These are phyloP conservation scores for Pseudorhombus dupliciocellatus DNA, from an alignment of 2,113 vertebrate species.

Conservation along the genomic window DNA sequence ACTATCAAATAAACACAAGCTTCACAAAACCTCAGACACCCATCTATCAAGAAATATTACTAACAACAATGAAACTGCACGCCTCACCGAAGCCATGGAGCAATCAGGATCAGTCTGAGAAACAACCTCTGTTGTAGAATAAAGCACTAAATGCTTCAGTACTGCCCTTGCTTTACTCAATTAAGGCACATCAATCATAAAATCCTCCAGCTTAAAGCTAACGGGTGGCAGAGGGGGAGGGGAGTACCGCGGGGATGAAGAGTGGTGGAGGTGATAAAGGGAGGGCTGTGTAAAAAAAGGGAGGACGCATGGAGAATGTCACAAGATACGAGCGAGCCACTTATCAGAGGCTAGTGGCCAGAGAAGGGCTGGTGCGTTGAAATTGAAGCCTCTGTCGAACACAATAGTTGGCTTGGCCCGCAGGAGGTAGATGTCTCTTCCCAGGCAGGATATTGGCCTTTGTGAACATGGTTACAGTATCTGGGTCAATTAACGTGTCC, in stretches of 20 bases:
- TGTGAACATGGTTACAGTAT: slow-evolving; percentile 74
- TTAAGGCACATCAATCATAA: slow-evolving; percentile 74
- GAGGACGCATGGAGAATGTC: slow-evolving; percentile 58
- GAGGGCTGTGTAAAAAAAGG: slow-evolving; percentile 36
- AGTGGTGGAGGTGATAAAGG: slow-evolving; percentile 19
- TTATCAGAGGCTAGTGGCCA: slow-evolving; percentile 62
- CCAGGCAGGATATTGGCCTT: slow-evolving; percentile 72
- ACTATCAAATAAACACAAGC: slow-evolving; percentile 5
- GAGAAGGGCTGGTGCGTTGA: slow-evolving; percentile 67
- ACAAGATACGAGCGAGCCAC: slow-evolving; percentile 52
- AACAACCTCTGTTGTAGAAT: slow-evolving; percentile 27
- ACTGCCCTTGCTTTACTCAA: slow-evolving; percentile 67
- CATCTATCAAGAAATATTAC: slow-evolving; percentile 45
- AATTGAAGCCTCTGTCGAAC: slow-evolving; percentile 70
- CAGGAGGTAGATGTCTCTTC: slow-evolving; percentile 58
- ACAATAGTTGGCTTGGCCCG: slow-evolving; percentile 66
- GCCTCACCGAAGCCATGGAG: slow-evolving; percentile 29
- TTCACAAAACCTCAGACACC: slow-evolving; percentile 21
- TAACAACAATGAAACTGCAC: slow-evolving; percentile 25
- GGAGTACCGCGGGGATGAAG: neutral
- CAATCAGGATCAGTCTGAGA: slow-evolving; percentile 45
- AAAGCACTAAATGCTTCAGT: slow-evolving; percentile 55
- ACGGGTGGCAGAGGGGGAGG: slow-evolving; percentile 19
- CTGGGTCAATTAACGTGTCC: slow-evolving; percentile 75
- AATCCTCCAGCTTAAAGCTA: slow-evolving; percentile 56